Conservation (phyloP, 2,797 vertebrate genomes). For the Nannoperca australis region DNA sequence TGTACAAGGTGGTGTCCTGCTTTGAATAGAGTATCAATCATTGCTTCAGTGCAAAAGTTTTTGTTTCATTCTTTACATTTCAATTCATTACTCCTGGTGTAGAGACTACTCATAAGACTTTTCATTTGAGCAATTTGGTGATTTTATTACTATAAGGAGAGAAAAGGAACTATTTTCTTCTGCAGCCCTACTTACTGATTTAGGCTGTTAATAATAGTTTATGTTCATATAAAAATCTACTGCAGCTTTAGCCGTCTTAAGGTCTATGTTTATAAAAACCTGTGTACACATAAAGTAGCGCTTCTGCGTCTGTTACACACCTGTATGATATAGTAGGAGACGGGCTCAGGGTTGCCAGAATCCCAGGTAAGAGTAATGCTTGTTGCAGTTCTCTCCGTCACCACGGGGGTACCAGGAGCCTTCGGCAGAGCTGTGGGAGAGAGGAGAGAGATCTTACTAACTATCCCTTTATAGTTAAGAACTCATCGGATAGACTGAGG, state of each 20-base stretch:
- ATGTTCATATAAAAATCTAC: slow-evolving; percentile 28
- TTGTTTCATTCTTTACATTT: slow-evolving; percentile 36
- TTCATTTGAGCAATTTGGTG: slow-evolving; percentile 34
- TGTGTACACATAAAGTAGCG: neutral
- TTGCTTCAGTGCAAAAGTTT: neutral
- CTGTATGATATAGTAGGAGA: slow-evolving; percentile 96
- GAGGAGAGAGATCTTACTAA: neutral
- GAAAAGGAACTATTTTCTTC: slow-evolving; percentile 31
- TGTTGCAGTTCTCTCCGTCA: slow-evolving; percentile 97
- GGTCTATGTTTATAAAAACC: neutral
- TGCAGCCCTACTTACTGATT: slow-evolving; percentile 30
- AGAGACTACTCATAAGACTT: slow-evolving; percentile 25
- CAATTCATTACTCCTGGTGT: slow-evolving; percentile 9
- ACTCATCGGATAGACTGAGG: neutral
- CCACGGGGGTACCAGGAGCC: slow-evolving; percentile 92
- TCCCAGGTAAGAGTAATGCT: slow-evolving; percentile 99
- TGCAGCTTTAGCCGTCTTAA: slow-evolving; percentile 3
- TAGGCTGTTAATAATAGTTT: slow-evolving; percentile 33
- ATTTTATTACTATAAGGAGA: slow-evolving; percentile 27
- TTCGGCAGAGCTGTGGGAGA: slow-evolving; percentile 91
- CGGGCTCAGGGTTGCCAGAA: slow-evolving; percentile 97
- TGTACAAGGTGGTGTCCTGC: neutral
- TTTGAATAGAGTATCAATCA: slow-evolving; percentile 15
- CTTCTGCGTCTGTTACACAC: slow-evolving; percentile 49
- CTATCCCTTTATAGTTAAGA: neutral